Conservation (phyloP, 2,888 invertebrate species). For the Plagodis dolabraria region DNA sequence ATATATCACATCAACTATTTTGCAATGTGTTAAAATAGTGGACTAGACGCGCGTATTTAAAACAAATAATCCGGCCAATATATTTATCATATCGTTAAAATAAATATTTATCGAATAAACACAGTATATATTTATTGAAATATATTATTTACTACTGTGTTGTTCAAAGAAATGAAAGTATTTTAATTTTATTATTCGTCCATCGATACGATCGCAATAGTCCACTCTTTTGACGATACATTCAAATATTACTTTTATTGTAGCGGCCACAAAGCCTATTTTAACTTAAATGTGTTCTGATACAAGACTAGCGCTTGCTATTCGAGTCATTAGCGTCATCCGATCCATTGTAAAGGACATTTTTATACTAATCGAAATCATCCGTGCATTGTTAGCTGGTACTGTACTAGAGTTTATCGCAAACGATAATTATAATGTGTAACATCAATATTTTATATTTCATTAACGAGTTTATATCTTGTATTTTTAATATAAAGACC, state of each 20-base stretch:
- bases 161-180: constrained; percentile 48
- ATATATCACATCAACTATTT: constrained; percentile 64
- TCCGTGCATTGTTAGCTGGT: constrained; percentile 59
- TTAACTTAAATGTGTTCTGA: constrained; percentile 55
- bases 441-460: constrained; percentile 63
- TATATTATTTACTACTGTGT: constrained; percentile 48
- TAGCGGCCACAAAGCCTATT: constrained; percentile 42
- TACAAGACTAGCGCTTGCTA: constrained; percentile 57
- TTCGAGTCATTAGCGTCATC: constrained; percentile 66
- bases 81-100: constrained; percentile 32
- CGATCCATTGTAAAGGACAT: constrained; percentile 72
- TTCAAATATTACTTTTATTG: constrained; percentile 36
- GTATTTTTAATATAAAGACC: constrained; percentile 9
- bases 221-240: constrained; percentile 64
- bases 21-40: constrained; percentile 66
- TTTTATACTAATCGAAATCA: constrained; percentile 63
- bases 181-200: constrained; percentile 64
- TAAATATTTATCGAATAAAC: constrained; percentile 49
- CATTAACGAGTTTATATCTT: constrained; percentile 44
- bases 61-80: constrained; percentile 71
- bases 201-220: constrained; percentile 46
- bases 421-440: constrained; percentile 45
- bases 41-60: constrained; percentile 52
- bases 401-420: constrained; percentile 47
- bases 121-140: constrained; percentile 51